These are phyloP conservation scores for Cheilosia vernalis DNA, from an alignment of 2,888 invertebrate species.

Conservation along the genomic window DNA sequence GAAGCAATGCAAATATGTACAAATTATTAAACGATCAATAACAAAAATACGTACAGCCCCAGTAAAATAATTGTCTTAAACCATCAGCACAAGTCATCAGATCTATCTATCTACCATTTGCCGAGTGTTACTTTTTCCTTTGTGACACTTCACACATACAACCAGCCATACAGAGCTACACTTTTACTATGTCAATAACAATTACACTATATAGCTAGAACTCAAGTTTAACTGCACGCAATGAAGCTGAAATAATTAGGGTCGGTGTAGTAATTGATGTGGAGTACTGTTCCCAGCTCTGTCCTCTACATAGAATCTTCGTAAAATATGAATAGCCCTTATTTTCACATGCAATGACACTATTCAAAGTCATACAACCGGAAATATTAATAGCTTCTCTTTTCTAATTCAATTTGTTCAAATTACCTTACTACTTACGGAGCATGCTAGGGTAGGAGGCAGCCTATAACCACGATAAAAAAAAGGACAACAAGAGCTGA, in stretches of 20 bases:
- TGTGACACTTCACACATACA: too few species aligned
- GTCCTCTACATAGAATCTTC: constrained; percentile 1
- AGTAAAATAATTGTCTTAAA: too few species aligned
- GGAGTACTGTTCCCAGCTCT: constrained; percentile 10
- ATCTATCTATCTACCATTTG: too few species aligned
- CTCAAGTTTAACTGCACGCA: constrained; percentile 53
- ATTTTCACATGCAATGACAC: constrained; percentile 33
- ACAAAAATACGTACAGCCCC: too few species aligned
- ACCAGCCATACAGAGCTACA: too few species aligned
- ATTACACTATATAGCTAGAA: background rate
- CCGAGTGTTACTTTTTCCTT: too few species aligned
- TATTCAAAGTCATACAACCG: constrained; percentile 57
- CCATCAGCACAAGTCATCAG: too few species aligned
- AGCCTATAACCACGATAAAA: background rate
- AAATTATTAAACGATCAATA: too few species aligned
- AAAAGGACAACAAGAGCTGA: constrained; percentile 1
- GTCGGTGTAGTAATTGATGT: constrained; percentile 63
- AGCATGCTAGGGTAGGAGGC: background rate
- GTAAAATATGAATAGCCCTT: constrained; percentile 14
- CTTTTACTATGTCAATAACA: background rate
- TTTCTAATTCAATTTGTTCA: constrained; percentile 65
- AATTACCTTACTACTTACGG: constrained; percentile 57
- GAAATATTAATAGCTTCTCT: constrained; percentile 63
- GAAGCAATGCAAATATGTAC: too few species aligned
- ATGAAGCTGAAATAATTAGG: constrained; percentile 71